A percentile compares a stretch with the other conserved stretches of the same genome.
Conservation (phyloP, 2,888 invertebrate genomes). For the Lasioglossum morio region DNA sequence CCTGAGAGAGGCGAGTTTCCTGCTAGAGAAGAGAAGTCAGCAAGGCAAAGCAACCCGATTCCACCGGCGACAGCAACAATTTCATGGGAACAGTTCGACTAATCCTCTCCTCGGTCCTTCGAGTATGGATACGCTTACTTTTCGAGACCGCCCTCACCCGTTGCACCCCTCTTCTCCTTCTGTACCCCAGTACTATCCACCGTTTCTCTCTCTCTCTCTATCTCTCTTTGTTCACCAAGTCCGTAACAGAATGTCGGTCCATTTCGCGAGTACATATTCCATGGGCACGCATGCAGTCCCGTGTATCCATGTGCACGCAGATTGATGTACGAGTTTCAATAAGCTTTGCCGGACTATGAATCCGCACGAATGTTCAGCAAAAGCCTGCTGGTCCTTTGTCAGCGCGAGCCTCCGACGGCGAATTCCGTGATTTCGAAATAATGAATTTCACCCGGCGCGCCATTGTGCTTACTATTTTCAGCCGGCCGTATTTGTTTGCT, state of each 20-base stretch:
- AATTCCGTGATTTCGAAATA: conserved; percentile 56
- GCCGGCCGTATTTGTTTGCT: conserved; percentile 10
- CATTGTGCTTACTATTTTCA: conserved; percentile 27
- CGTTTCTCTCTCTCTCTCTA: background rate
- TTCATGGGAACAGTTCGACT: conserved; percentile 60
- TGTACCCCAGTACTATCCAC: background rate
- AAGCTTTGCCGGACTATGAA: conserved; percentile 64
- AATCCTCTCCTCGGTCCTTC: conserved; percentile 58
- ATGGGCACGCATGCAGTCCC: conserved; percentile 23
- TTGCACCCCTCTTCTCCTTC: background rate
- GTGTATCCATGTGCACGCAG: conserved; percentile 43
- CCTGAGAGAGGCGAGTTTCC: conserved; percentile 37
- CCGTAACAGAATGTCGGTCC: conserved; percentile 26
- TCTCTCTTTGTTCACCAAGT: conserved; percentile 38
- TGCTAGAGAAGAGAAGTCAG: conserved; percentile 48
- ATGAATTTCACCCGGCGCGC: conserved; percentile 27
- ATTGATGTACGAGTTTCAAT: conserved; percentile 51
- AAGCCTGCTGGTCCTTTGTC: conserved; percentile 64
- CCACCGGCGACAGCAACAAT: conserved; percentile 44
- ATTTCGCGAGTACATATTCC: conserved; percentile 30
- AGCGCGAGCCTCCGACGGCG: conserved; percentile 29
- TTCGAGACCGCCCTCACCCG: background rate
- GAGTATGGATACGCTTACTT: conserved; percentile 46
- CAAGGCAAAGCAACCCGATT: conserved; percentile 45
- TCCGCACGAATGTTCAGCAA: conserved; percentile 63